Percentiles rank a stretch among this genome's conserved stretches.
phyloP scores from a whole-genome alignment of 1,140 invertebrate species.

The Drosophila repletoides region DNA sequence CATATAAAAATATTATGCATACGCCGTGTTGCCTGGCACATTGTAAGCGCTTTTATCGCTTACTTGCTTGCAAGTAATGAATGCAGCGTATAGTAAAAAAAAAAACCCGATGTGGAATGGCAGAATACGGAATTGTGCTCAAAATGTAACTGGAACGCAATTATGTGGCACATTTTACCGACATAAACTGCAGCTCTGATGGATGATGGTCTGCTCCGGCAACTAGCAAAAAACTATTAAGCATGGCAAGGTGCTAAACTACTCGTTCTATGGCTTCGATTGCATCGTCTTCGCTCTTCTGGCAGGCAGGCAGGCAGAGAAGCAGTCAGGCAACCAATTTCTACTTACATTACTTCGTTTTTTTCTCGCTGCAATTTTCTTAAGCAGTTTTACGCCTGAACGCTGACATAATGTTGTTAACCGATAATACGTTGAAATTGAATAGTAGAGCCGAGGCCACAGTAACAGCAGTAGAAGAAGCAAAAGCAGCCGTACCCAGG shows the following conservation, averaged over 20 bases:
- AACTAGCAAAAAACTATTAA: conserved; percentile 57
- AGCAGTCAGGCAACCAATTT: conserved; percentile 24
- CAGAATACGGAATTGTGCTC: conserved; percentile 54
- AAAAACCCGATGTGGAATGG: conserved; percentile 36
- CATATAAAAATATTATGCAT: conserved; percentile 61
- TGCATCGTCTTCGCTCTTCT: conserved; percentile 1
- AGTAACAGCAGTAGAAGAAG: neutral
- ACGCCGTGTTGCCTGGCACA: conserved; percentile 38
- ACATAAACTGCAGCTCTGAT: conserved; percentile 37
- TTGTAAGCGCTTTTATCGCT: conserved; percentile 36
- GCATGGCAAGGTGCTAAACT: conserved; percentile 51
- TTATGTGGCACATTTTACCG: conserved; percentile 65
- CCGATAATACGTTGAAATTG: conserved; percentile 81
- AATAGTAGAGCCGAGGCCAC: conserved; percentile 43
- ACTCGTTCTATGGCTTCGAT: conserved; percentile 64
- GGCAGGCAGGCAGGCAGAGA: neutral
- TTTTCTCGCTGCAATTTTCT: conserved; percentile 63
- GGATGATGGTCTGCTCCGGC: conserved; percentile 20
- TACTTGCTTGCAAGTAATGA: conserved; percentile 1
- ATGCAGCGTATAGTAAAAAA: conserved; percentile 3
- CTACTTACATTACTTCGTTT: conserved; percentile 29
- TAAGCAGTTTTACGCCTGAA: conserved; percentile 81
- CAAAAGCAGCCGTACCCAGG: conserved; percentile 24
- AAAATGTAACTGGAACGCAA: conserved; percentile 77
- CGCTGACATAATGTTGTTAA: conserved; percentile 81